Conservation (phyloP, 2,888 invertebrate species). For the Melanostoma mellinum region DNA sequence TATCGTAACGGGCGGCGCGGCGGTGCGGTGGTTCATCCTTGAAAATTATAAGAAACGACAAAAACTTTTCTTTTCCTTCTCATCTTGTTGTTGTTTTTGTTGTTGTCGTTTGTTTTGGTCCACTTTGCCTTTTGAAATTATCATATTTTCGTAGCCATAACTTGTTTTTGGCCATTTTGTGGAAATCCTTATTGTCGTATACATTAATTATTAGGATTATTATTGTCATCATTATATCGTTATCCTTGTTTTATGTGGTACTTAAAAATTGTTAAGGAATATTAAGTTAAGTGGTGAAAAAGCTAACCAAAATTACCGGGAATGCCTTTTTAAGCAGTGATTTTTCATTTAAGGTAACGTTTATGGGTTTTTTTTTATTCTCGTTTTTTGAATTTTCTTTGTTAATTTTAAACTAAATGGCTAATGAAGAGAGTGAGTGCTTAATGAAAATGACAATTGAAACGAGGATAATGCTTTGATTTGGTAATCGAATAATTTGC, state of each 20-base stretch:
- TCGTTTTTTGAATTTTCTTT: too few relatives aligned
- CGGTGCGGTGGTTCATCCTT: conserved; percentile 19
- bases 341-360: too few relatives aligned
- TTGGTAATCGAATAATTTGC: too few relatives aligned
- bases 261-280: conserved; percentile 70
- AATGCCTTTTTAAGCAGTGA: too few relatives aligned
- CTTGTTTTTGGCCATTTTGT: conserved; percentile 62
- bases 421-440: too few relatives aligned
- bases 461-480: too few relatives aligned
- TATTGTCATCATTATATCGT: conserved; percentile 71
- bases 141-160: conserved; percentile 71
- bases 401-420: too few relatives aligned
- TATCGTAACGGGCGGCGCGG: neutral
- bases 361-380: too few relatives aligned
- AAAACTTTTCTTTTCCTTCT: neutral
- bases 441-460: too few relatives aligned
- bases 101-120: neutral
- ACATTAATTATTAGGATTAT: conserved; percentile 73
- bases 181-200: conserved; percentile 72
- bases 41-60: conserved; percentile 45
- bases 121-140: conserved; percentile 47
- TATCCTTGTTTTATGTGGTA: conserved; percentile 71
- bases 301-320: conserved; percentile 4
- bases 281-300: conserved; percentile 42
- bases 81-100: neutral